These are phyloP conservation scores for Spinus olivaceus DNA, from an alignment of 2,797 vertebrate species.

Conservation along the genomic window DNA sequence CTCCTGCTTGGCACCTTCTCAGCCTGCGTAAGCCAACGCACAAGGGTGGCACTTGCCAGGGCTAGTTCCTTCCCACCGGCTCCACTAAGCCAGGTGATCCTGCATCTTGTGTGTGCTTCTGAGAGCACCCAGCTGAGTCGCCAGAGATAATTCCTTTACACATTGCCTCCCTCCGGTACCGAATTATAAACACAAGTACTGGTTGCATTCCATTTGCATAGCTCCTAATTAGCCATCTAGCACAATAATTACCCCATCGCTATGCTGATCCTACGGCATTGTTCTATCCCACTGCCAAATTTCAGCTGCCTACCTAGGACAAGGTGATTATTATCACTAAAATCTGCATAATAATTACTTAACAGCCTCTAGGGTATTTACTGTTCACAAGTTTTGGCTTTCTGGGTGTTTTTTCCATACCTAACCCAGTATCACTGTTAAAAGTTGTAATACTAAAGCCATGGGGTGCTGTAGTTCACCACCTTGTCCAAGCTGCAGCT, in stretches of 20 bases:
- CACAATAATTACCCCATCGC: not conserved
- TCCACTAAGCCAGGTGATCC: not conserved
- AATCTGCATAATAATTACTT: constrained; percentile 29
- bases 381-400: not conserved
- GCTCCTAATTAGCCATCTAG: constrained; percentile 18
- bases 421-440: not conserved
- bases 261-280: not conserved
- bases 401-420: not conserved
- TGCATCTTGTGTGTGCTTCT: not conserved
- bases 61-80: not conserved
- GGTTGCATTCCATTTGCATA: not conserved
- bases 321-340: not conserved
- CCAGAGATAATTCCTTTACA: not conserved
- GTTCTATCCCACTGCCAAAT: constrained; percentile 4
- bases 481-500: not conserved
- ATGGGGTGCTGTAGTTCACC: not conserved
- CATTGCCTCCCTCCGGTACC: not conserved
- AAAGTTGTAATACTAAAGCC: not conserved
- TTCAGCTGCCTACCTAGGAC: not conserved
- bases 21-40: not conserved
- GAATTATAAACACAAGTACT: not conserved
- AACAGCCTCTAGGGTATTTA: not conserved
- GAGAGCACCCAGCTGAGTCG: not conserved
- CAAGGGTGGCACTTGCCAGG: not conserved
- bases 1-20: not conserved